These are phyloP conservation scores for Strix occidentalis DNA, from an alignment of 2,797 vertebrate genomes.

Conservation along the genomic window DNA sequence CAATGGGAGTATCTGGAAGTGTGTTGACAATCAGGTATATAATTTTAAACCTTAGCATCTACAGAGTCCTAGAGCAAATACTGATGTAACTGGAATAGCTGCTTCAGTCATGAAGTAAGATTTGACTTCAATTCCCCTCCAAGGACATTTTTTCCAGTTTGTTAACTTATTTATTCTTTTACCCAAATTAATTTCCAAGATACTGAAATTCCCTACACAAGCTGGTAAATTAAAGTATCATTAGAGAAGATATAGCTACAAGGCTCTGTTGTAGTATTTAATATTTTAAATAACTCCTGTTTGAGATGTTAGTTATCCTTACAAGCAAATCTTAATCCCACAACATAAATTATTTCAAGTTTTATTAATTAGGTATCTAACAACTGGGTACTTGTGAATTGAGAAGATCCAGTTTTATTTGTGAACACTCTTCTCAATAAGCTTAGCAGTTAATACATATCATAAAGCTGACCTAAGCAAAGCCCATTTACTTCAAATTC, in stretches of 20 bases:
- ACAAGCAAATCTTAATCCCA: neutral
- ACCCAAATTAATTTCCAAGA: neutral
- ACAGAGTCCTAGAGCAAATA: neutral
- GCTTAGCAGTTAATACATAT: neutral
- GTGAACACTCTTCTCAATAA: neutral
- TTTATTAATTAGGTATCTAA: neutral
- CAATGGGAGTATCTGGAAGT: no score
- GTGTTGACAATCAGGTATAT: no score
- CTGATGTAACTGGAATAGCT: neutral
- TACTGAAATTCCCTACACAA: neutral
- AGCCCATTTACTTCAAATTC: neutral
- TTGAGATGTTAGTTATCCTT: neutral
- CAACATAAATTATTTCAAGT: neutral
- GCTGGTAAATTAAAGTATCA: neutral
- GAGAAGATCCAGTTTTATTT: neutral
- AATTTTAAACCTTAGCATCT: neutral
- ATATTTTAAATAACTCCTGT: neutral
- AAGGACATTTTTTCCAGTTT: neutral
- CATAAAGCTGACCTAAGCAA: neutral
- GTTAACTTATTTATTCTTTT: neutral
- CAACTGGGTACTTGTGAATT: neutral
- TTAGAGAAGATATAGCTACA: neutral
- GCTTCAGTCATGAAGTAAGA: neutral
- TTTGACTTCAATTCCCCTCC: neutral
- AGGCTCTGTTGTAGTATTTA: neutral